Conservation (phyloP, 2,888 invertebrate species). For the Lithophane semibrunnea region DNA sequence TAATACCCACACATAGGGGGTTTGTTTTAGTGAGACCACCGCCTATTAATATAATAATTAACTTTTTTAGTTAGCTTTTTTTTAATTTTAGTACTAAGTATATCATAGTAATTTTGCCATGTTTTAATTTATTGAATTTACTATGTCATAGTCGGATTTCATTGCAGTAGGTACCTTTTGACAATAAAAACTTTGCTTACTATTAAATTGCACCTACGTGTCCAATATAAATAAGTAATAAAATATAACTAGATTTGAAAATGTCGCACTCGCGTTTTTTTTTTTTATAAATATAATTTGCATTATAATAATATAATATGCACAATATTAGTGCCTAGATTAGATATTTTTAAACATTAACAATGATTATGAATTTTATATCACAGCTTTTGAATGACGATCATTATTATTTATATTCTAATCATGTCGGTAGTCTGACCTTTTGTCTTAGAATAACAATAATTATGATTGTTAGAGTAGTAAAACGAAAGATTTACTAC, state of each 20-base stretch:
- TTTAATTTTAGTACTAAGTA: neutral
- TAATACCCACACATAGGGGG: neutral
- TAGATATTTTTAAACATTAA: conserved; percentile 49
- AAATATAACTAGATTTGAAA: conserved; percentile 21
- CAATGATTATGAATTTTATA: conserved; percentile 72
- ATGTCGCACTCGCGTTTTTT: neutral
- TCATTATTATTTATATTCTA: conserved; percentile 34
- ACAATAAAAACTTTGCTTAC: conserved; percentile 5
- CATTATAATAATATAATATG: conserved; percentile 13
- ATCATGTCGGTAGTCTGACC: conserved; percentile 14
- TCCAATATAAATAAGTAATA: conserved; percentile 19
- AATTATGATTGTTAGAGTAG: conserved; percentile 8
- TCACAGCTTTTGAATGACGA: conserved; percentile 69
- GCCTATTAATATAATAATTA: conserved; percentile 4
- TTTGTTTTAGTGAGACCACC: conserved; percentile 7
- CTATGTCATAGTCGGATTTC: neutral
- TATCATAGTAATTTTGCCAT: neutral
- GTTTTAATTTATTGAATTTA: conserved; percentile 1
- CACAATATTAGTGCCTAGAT: conserved; percentile 12
- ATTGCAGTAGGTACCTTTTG: conserved; percentile 18
- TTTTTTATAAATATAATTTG: conserved; percentile 21
- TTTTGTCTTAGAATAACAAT: conserved; percentile 1
- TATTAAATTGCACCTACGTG: conserved; percentile 30
- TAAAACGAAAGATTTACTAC: conserved; percentile 22
- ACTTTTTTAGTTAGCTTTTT: neutral